Percentiles rank a stretch among this genome's conserved stretches.
phyloP scores from a whole-genome alignment of 2,888 invertebrate genomes.

The Meliscaeva auricollis region DNA sequence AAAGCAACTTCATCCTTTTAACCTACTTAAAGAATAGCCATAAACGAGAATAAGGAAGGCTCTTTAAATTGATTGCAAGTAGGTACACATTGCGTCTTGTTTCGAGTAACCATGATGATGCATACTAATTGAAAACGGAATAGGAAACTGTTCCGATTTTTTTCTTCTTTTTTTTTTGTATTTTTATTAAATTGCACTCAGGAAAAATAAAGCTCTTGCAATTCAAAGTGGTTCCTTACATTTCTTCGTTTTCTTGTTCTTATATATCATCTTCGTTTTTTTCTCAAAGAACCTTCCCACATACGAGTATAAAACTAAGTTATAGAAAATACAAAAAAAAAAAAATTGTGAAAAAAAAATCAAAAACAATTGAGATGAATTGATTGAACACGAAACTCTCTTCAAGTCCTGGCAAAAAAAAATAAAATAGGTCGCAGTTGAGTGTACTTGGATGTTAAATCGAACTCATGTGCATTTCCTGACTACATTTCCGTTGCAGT shows the following conservation, averaged over 20 bases:
- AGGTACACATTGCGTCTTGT: conserved; percentile 27
- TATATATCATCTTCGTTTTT: not conserved
- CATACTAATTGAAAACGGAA: conserved; percentile 40
- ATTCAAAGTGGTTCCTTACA: conserved; percentile 9
- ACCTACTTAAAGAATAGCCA: not conserved
- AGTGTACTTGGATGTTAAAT: conserved; percentile 59
- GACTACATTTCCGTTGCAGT: conserved; percentile 52
- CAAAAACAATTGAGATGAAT: conserved; percentile 46
- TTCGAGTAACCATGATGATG: conserved; percentile 9
- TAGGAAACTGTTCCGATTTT: conserved; percentile 17
- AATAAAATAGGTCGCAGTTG: conserved; percentile 65
- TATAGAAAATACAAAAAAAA: not conserved
- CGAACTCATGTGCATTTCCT: conserved; percentile 62
- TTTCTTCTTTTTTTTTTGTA: not conserved
- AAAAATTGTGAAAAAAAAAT: not conserved
- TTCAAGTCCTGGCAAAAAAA: conserved; percentile 41
- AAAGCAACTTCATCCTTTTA: not conserved
- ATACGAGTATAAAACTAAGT: not conserved
- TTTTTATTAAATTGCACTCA: conserved; percentile 12
- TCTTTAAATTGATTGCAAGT: conserved; percentile 10
- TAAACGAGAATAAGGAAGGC: not conserved
- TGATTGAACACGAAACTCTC: conserved; percentile 65
- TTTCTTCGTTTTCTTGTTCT: too few relatives aligned
- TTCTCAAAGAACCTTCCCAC: conserved; percentile 4
- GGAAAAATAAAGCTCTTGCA: conserved; percentile 18